These are phyloP conservation scores for Spea bombifrons DNA, from an alignment of 2,113 vertebrate species.

Conservation along the genomic window DNA sequence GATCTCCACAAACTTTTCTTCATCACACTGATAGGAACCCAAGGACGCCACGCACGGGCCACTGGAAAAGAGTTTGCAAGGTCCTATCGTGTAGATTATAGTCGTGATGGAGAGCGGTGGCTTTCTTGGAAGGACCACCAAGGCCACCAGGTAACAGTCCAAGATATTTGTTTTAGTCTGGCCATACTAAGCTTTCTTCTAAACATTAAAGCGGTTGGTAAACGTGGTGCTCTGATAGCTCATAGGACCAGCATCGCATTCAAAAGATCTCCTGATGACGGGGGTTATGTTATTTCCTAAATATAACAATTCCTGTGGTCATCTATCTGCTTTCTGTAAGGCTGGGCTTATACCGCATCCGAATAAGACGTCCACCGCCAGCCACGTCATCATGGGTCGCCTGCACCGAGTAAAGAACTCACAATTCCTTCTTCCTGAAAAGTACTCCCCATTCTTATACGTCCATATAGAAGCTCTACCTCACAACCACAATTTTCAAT, in stretches of 20 bases:
- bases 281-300: no score
- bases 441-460: slow-evolving; percentile 3
- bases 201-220: no score
- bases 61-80: slow-evolving; percentile 82
- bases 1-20: slow-evolving; percentile 79
- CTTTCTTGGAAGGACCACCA: slow-evolving; percentile 78
- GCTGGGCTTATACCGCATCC: no score
- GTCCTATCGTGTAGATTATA: slow-evolving; percentile 81
- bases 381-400: no score
- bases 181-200: no score
- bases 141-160: slow-evolving; percentile 65
- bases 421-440: background rate
- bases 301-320: no score
- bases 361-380: no score
- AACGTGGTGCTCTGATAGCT: no score
- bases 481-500: background rate
- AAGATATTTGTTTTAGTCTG: no score
- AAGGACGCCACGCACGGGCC: slow-evolving; percentile 79
- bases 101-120: slow-evolving; percentile 78
- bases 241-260: no score
- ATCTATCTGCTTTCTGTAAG: no score
- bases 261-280: no score
- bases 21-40: slow-evolving; percentile 83
- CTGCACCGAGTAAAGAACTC: background rate
- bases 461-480: background rate